Evolutionary conservation across 2,888 invertebrate species (phyloP).

Genomic region (Iphiclides podalirius): DNA sequence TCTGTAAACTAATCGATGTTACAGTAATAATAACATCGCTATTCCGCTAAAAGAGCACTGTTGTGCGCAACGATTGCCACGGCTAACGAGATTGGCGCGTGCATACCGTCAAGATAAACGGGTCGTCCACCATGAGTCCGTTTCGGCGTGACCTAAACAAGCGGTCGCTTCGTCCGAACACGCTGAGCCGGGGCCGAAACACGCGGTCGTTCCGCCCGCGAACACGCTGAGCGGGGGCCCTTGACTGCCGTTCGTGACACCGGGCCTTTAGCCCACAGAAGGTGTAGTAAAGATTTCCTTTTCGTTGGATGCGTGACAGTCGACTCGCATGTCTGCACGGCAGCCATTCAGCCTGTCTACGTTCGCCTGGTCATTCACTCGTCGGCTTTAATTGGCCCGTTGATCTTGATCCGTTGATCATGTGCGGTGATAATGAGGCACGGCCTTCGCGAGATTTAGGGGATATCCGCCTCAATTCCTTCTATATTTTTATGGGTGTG

Average conservation of each 20-base stretch:
- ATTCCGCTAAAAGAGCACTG: no score
- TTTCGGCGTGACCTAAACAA: slow-evolving; percentile 23
- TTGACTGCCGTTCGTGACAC: slow-evolving; percentile 33
- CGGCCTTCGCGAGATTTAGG: no score
- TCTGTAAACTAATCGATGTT: no score
- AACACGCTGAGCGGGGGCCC: slow-evolving; percentile 26
- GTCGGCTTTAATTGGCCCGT: slow-evolving; percentile 37
- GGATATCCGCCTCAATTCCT: no score
- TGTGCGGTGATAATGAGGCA: no score
- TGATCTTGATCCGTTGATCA: slow-evolving; percentile 15
- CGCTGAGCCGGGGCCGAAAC: slow-evolving; percentile 25
- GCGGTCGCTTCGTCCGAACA: no score
- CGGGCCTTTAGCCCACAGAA: slow-evolving; percentile 29
- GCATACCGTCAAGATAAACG: no score
- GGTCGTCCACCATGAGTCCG: no score
- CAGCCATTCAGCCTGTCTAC: slow-evolving; percentile 31
- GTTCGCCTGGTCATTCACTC: slow-evolving; percentile 42
- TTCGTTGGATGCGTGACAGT: slow-evolving; percentile 38
- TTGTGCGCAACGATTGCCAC: no score
- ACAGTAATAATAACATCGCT: no score
- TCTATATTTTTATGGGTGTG: no score
- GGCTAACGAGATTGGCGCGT: no score
- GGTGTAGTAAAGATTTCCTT: slow-evolving; percentile 32
- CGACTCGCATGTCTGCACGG: slow-evolving; percentile 45
- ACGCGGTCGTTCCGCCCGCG: slow-evolving; percentile 13